A percentile compares a stretch with the other conserved stretches of the same genome.
These are phyloP conservation scores for Blomia tropicalis DNA, from an alignment of 2,888 invertebrate species.

Conservation along the genomic window DNA sequence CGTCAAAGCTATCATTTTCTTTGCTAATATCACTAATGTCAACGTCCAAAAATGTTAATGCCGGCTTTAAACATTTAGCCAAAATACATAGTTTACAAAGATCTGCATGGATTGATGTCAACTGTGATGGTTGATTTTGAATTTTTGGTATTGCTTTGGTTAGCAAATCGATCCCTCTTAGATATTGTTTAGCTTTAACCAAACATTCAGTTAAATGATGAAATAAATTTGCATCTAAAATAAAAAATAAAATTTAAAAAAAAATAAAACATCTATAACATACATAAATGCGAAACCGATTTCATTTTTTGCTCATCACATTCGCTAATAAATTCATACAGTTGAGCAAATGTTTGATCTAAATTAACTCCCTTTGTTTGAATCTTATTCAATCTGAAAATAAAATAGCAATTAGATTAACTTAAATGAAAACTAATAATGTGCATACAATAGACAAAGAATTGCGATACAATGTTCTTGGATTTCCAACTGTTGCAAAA, in stretches of 20 bases:
- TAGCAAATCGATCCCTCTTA: conserved; percentile 65
- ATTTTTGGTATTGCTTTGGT: conserved; percentile 71
- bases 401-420: background rate
- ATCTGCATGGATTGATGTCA: conserved; percentile 85
- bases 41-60: conserved; percentile 65
- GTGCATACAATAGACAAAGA: conserved; percentile 64
- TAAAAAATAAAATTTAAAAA: conserved; percentile 19
- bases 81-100: conserved; percentile 76
- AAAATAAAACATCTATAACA: conserved; percentile 35
- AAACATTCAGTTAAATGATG: conserved; percentile 63
- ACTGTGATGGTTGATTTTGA: conserved; percentile 65
- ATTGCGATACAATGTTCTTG: conserved; percentile 82
- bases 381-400: conserved; percentile 34
- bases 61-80: conserved; percentile 79
- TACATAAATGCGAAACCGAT: conserved; percentile 67
- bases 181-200: conserved; percentile 55
- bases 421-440: background rate
- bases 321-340: conserved; percentile 66
- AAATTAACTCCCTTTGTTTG: conserved; percentile 36
- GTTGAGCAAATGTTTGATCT: conserved; percentile 51
- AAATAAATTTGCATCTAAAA: conserved; percentile 70
- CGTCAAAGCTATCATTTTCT: conserved; percentile 57
- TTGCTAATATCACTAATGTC: conserved; percentile 81
- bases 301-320: conserved; percentile 81
- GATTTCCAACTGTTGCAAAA: conserved; percentile 71